Percentiles rank a stretch among this genome's conserved stretches.
These are phyloP conservation scores for Sciaenops ocellatus DNA, from an alignment of 2,797 vertebrate species.

Conservation along the genomic window DNA sequence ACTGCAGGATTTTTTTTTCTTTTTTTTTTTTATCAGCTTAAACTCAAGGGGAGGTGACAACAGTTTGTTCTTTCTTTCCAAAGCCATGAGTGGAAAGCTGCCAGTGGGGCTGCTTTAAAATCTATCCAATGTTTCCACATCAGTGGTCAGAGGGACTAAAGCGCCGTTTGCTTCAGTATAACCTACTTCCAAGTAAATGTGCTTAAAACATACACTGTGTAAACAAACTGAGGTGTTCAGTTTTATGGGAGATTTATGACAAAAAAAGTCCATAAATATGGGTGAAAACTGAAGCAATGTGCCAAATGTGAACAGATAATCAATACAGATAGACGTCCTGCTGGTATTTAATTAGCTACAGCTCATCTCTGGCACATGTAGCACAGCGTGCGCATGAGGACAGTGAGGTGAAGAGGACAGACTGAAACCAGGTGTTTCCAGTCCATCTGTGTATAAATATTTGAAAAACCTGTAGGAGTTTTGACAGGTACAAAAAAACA, in stretches of 20 bases:
- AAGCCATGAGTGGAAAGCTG: slow-evolving; percentile 72
- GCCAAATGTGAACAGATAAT: slow-evolving; percentile 5
- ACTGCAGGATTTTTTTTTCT: slow-evolving; percentile 35
- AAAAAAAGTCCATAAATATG: not conserved
- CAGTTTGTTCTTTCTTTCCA: slow-evolving; percentile 53
- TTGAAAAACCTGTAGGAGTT: not conserved
- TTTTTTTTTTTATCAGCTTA: slow-evolving; percentile 49
- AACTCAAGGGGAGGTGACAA: slow-evolving; percentile 46
- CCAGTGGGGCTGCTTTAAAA: slow-evolving; percentile 75
- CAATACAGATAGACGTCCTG: slow-evolving; percentile 19
- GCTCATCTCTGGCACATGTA: slow-evolving; percentile 32
- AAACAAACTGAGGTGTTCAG: not conserved
- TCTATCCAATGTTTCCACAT: slow-evolving; percentile 78
- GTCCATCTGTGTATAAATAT: not conserved
- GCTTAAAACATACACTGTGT: not conserved
- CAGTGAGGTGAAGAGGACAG: not conserved
- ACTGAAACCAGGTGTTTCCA: not conserved
- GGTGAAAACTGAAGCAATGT: not conserved
- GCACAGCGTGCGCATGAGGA: not conserved
- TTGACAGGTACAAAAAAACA: no score
- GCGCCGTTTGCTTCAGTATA: not conserved
- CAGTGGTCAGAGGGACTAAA: slow-evolving; percentile 35
- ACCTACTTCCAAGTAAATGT: slow-evolving; percentile 6
- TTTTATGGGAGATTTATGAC: not conserved
- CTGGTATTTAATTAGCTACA: slow-evolving; percentile 44